Base-by-base conservation (phyloP, 2,888 invertebrate species). In the Volucella bombylans region DNA sequence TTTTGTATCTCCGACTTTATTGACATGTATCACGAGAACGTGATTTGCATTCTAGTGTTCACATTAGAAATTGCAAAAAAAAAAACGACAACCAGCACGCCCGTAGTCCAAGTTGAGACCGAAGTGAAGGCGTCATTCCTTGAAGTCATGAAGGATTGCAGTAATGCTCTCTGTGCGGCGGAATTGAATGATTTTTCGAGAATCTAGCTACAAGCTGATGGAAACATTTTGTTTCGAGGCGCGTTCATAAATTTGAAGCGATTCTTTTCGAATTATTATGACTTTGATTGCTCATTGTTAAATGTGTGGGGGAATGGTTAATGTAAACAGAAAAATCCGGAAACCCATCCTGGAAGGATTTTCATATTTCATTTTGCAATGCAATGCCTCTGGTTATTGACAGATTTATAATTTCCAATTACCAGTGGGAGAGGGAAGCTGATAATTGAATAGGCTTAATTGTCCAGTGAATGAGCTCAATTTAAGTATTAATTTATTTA, bases 11-110 rank as follows among this genome's bases (percentile, higher is more conserved):
- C 54, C 31, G 69, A 55, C 80, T 80, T 80, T 83, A 80, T 83
- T 80, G 83, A 71, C 83, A 83, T 83, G 74, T 80, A 83, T 79
- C 74, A 69, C 61, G 71, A 71, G 61, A 67, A 83, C 83, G 83
- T 83, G 83, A 61, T 55, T 57, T 47, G 83, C 79, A 83, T 79
- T 76, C 64, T 31, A 79, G 67, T 67, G 65, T 65, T 65, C 9
- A 50, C n/a, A 65, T 79, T 79, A 65, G 78, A 72, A 78, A 52
- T 59, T 62, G 50, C 62, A 55, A 52, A 59, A 73, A 64, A 65
- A 54, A 59, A 43, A 47, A 14, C 18, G 41, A 41, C 38, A 47
- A 43, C 18, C 23, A 61, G 43, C 52, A n/a, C n/a, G 31, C 41
- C 43, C 43, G 43, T 61, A 57, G 14, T 41, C 14, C 54, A 54